Conservation (phyloP, 2,797 vertebrate genomes). For the Todus mexicanus region DNA sequence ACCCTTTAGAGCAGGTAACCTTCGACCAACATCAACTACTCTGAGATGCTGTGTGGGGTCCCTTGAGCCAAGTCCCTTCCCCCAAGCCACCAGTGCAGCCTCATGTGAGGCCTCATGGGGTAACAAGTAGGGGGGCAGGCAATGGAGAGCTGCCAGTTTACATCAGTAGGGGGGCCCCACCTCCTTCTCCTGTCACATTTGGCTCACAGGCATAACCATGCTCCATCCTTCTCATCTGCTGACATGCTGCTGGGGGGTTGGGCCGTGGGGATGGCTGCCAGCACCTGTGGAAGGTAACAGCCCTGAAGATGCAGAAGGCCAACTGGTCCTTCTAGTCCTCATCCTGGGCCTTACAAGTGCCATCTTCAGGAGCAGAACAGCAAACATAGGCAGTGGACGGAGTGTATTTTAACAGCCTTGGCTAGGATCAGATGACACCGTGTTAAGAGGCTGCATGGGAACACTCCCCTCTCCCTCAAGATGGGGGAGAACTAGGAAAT, state of each 20-base stretch:
- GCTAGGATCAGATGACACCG: not conserved
- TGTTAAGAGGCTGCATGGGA: not conserved
- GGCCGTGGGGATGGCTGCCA: not conserved
- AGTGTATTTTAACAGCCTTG: not conserved
- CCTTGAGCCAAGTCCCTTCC: not conserved
- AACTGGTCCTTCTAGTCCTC: not conserved
- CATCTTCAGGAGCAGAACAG: not conserved
- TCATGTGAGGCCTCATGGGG: not conserved
- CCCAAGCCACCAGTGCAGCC: not conserved
- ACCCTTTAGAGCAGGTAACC: not conserved
- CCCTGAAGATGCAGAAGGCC: not conserved
- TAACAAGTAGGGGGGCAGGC: rapidly evolving
- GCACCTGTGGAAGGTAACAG: not conserved
- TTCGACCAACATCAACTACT: not conserved
- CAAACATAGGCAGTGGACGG: not conserved
- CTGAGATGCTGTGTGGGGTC: too few species aligned
- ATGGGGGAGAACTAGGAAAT: constrained; percentile 44
- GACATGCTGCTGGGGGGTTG: not conserved
- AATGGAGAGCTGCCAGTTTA: not conserved
- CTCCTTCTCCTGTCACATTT: not conserved
- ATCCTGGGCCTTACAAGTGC: not conserved
- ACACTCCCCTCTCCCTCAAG: not conserved
- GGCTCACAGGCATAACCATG: not conserved
- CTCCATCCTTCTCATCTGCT: not conserved
- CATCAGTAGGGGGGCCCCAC: not conserved